These are phyloP conservation scores for Sphenodon punctatus DNA, from an alignment of 2,797 vertebrate genomes.

Conservation along the genomic window DNA sequence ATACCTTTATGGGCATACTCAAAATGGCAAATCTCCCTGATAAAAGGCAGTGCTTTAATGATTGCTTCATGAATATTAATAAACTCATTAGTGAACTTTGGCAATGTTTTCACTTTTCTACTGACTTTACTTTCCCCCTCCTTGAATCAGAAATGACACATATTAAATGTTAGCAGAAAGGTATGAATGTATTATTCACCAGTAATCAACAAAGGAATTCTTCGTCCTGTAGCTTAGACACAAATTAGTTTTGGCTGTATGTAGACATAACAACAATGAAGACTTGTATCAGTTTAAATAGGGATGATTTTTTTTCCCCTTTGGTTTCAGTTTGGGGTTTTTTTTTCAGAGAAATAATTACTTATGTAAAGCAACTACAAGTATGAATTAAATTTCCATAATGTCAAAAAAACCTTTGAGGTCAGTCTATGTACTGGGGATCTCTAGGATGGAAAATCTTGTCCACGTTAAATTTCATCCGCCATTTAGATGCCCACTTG, in stretches of 20 bases:
- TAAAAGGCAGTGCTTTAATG: constrained; percentile 37
- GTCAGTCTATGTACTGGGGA: rapidly evolving
- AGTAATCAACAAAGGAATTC: neutral
- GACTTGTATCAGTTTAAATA: neutral
- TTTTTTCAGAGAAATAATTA: neutral
- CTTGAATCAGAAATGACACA: neutral
- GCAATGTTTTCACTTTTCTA: constrained; percentile 1
- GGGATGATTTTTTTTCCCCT: neutral
- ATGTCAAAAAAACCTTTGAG: neutral
- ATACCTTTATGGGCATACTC: neutral
- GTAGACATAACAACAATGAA: neutral
- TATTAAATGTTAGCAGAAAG: neutral
- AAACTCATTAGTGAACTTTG: constrained; percentile 24
- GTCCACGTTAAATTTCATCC: no score
- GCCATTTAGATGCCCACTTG: no score
- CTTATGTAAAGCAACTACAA: neutral
- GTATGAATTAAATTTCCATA: neutral
- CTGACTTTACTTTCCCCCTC: neutral
- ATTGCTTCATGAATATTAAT: constrained; percentile 56
- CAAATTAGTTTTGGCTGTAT: neutral
- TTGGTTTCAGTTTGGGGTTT: neutral
- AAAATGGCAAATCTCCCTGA: constrained; percentile 32
- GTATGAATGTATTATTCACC: neutral
- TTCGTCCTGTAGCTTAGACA: neutral
- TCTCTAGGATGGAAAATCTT: neutral